These are phyloP conservation scores for Harpagus bidentatus DNA, from an alignment of 2,113 vertebrate species.

Conservation along the genomic window DNA sequence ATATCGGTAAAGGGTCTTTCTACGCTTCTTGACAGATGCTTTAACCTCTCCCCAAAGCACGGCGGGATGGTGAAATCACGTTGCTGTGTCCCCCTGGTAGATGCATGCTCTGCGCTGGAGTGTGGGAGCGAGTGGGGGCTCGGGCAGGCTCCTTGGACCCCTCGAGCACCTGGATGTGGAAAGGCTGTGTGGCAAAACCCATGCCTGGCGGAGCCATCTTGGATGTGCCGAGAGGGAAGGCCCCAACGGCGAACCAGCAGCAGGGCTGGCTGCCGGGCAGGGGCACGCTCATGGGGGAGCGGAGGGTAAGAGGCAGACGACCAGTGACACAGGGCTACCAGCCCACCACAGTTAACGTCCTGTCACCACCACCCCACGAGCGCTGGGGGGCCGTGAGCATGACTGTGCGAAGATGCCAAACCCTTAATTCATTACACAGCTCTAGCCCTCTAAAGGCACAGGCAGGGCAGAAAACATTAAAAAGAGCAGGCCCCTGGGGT, in stretches of 20 bases:
- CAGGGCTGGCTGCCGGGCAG: background rate
- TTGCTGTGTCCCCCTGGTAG: background rate
- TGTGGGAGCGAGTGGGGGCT: fast-evolving
- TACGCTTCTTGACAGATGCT: background rate
- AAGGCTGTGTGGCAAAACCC: fast-evolving
- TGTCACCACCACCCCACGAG: background rate
- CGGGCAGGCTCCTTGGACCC: fast-evolving
- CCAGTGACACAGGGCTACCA: fast-evolving
- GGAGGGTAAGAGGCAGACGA: background rate
- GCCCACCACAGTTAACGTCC: background rate
- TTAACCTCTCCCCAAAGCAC: background rate
- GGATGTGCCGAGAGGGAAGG: fast-evolving
- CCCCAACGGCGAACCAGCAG: fast-evolving
- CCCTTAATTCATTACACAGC: background rate
- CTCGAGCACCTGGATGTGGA: fast-evolving
- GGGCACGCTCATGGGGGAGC: fast-evolving
- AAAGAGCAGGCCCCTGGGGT: background rate
- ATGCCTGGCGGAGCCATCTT: fast-evolving
- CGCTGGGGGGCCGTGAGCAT: background rate
- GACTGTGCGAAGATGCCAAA: background rate
- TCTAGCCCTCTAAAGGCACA: background rate
- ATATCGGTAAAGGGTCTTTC: background rate
- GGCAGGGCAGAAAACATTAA: background rate
- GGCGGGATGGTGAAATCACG: background rate
- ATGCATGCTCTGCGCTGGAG: fast-evolving